Conservation (phyloP, 2,888 invertebrate genomes). For the Paralinhomoeus sp. region DNA sequence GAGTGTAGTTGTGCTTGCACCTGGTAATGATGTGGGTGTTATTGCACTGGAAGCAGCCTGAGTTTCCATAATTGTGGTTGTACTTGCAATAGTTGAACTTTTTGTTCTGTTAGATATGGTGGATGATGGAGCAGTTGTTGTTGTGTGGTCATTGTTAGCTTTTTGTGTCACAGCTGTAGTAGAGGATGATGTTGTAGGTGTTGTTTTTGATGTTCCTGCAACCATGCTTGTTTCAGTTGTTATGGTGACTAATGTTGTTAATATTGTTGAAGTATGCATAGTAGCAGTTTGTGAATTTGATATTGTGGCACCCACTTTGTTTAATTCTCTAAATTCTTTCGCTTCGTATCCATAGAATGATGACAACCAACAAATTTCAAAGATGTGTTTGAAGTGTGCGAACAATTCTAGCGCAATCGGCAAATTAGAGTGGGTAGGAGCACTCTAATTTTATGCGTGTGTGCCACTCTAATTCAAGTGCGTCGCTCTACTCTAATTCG, state of each 20-base stretch:
- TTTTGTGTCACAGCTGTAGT: background rate
- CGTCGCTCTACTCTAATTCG: too few species aligned
- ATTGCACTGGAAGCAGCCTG: background rate
- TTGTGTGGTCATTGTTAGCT: background rate
- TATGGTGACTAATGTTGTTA: background rate
- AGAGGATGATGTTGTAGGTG: background rate
- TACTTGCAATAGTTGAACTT: constrained; percentile 1
- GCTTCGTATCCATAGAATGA: too few species aligned
- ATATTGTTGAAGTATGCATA: background rate
- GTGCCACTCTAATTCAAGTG: too few species aligned
- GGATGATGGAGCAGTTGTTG: background rate
- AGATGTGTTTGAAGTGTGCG: too few species aligned
- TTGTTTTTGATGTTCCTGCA: background rate
- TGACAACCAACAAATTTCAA: too few species aligned
- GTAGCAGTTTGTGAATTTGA: constrained; percentile 1
- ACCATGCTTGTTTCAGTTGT: background rate
- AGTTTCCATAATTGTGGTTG: background rate
- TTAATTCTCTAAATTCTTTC: too few species aligned
- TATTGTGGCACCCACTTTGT: too few species aligned
- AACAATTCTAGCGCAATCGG: too few species aligned
- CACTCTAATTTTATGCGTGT: too few species aligned
- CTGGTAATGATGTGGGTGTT: background rate
- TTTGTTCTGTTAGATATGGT: background rate
- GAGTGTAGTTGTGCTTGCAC: constrained; percentile 1
- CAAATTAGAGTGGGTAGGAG: too few species aligned